These are phyloP conservation scores for Chirona hameri DNA, from an alignment of 2,888 invertebrate species.

Conservation along the genomic window DNA sequence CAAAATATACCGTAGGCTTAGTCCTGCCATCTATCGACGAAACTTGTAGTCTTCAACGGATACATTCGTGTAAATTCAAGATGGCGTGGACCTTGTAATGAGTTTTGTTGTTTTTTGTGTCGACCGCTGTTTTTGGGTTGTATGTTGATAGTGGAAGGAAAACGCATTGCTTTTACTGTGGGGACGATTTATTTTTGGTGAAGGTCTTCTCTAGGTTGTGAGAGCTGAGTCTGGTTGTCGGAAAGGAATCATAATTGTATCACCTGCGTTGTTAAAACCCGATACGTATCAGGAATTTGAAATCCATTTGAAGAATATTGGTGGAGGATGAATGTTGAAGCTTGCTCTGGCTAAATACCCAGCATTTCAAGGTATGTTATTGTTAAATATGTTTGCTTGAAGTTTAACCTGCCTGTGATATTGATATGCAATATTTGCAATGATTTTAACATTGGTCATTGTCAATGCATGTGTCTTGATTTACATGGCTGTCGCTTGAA, in stretches of 20 bases:
- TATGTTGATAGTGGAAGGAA: too few relatives aligned
- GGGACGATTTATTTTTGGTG: too few relatives aligned
- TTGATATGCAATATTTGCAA: too few relatives aligned
- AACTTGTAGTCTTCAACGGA: neutral
- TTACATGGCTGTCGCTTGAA: too few relatives aligned
- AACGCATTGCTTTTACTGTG: too few relatives aligned
- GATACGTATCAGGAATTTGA: neutral
- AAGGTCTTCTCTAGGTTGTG: too few relatives aligned
- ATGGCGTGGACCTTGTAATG: neutral
- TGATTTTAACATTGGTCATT: too few relatives aligned
- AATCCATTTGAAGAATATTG: too few relatives aligned
- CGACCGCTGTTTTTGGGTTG: neutral
- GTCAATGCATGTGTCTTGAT: too few relatives aligned
- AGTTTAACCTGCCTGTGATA: too few relatives aligned
- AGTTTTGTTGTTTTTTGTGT: constrained; percentile 27
- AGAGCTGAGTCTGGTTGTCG: neutral
- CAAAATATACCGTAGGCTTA: neutral
- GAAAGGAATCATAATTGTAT: neutral
- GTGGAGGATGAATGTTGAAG: neutral
- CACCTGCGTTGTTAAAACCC: neutral
- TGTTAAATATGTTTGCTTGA: neutral
- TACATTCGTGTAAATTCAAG: constrained; percentile 23
- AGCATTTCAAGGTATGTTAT: neutral
- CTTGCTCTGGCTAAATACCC: neutral
- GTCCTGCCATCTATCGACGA: neutral